Evolutionary conservation across 1,140 invertebrate species (phyloP).

Genomic region (Samia ricini): DNA sequence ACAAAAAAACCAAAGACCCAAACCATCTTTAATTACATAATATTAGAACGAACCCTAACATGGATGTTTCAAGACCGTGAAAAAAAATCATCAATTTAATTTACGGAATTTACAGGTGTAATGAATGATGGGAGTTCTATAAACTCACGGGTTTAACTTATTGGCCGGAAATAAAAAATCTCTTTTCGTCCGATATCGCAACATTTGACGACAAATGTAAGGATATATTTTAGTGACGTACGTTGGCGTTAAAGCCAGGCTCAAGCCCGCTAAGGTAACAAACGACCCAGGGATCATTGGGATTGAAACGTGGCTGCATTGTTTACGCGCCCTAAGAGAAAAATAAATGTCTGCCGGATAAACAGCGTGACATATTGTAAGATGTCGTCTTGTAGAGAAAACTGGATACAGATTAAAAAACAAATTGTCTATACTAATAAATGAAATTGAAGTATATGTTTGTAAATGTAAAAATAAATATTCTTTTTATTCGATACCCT

Average conservation of each 20-base stretch:
- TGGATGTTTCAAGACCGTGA: no score
- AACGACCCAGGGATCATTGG: conserved; percentile 28
- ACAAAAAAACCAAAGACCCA: no score
- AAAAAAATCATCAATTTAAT: no score
- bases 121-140: no score
- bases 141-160: not conserved
- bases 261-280: conserved; percentile 14
- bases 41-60: no score
- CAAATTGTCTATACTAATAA: not conserved
- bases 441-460: no score
- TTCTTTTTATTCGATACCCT: no score
- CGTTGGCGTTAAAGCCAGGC: conserved; percentile 10
- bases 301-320: conserved; percentile 21
- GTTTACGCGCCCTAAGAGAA: conserved; percentile 10
- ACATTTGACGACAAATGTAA: not conserved
- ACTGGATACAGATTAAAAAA: not conserved
- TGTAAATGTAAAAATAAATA: no score
- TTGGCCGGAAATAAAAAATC: not conserved
- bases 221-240: not conserved
- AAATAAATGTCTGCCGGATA: conserved; percentile 9
- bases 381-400: not conserved
- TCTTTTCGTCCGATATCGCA: not conserved
- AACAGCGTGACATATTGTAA: conserved; percentile 11
- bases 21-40: no score
- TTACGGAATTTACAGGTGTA: no score